These are phyloP conservation scores for Sprattus sprattus DNA, from an alignment of 2,113 vertebrate genomes.

Conservation along the genomic window DNA sequence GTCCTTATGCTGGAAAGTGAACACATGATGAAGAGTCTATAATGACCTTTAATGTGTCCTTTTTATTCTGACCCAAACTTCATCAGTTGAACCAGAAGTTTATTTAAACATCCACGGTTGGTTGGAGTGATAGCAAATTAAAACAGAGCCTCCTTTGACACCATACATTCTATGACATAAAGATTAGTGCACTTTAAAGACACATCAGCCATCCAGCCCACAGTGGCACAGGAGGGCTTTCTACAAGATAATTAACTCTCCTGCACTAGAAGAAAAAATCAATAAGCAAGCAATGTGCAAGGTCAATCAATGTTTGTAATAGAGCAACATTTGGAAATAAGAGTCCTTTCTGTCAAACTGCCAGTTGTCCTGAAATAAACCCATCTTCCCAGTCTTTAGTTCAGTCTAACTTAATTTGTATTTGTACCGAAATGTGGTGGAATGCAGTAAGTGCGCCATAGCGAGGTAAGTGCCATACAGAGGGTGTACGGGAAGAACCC, in stretches of 20 bases:
- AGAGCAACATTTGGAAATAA: slow-evolving; percentile 28
- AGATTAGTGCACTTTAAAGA: slow-evolving; percentile 45
- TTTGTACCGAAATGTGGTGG: not conserved
- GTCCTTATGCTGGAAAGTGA: not conserved
- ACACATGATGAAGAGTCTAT: not conserved
- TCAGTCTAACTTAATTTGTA: not conserved
- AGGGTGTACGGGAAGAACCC: not conserved
- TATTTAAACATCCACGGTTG: not conserved
- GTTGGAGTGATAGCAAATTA: slow-evolving; percentile 1
- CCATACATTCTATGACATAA: slow-evolving; percentile 32
- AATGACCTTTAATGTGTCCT: not conserved
- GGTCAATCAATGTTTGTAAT: slow-evolving; percentile 45
- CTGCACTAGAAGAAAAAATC: slow-evolving; percentile 34
- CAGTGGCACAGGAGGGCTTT: slow-evolving; percentile 19
- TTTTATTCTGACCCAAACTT: not conserved
- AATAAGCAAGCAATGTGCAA: slow-evolving; percentile 35
- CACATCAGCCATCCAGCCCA: slow-evolving; percentile 27
- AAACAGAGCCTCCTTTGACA: slow-evolving; percentile 24
- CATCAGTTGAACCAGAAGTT: not conserved
- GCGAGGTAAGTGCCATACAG: not conserved
- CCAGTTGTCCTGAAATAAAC: slow-evolving; percentile 21
- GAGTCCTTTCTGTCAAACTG: slow-evolving; percentile 23
- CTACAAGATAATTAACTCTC: slow-evolving; percentile 45
- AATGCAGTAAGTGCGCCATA: not conserved
- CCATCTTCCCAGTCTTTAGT: not conserved